Evolutionary conservation across 23 tunicate genomes (phyloP), one percentile per base, ranked within the genome.

Genomic region (Halocynthia roretzi): DNA sequence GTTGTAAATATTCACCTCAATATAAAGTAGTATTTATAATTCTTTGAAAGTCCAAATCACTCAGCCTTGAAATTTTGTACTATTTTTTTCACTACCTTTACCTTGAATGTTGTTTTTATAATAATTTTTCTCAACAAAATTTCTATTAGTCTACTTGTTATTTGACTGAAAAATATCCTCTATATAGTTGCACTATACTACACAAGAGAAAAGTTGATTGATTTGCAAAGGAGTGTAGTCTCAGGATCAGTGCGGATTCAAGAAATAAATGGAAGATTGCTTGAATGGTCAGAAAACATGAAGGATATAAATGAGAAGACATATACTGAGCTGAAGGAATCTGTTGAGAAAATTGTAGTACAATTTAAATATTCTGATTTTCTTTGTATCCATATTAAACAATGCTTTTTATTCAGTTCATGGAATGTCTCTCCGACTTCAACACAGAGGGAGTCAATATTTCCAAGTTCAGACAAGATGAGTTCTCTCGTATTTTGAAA

Each of bases 401-500:
- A n/a, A 58, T 58, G 15, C 17, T 15, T 14, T 65, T 15, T 6
- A 54, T 74, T 8, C 19, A 74, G 78, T 10, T 74, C 14, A 14
- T 11, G 10, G n/a, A 18, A 5, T 74, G 78, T 48, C 22, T 74
- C 64, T 53, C 20, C 19, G 20, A 62, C 14, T 18, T 74, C 61
- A 20, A 53, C 0, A 5, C 5, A 0, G 66, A 12, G 2, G 15
- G 64, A 20, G n/a, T 74, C 63, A 44, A 53, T 6, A 56, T 74
- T 7, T 54, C 63, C 5, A 10, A 53, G 0, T 17, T 74, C 10
- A 31, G 56, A 6, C 50, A 74, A 21, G 78, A 74, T 8, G 21
- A 10, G 19, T 74, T 74, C 23, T 40, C 78, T 20, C 55, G 50
- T 19, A 2, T 74, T 7, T 74, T 74, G 50, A 54, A 56, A 50